Evolutionary conservation across 2,888 invertebrate species (phyloP).

Genomic region (Acrobeloides nanus): DNA sequence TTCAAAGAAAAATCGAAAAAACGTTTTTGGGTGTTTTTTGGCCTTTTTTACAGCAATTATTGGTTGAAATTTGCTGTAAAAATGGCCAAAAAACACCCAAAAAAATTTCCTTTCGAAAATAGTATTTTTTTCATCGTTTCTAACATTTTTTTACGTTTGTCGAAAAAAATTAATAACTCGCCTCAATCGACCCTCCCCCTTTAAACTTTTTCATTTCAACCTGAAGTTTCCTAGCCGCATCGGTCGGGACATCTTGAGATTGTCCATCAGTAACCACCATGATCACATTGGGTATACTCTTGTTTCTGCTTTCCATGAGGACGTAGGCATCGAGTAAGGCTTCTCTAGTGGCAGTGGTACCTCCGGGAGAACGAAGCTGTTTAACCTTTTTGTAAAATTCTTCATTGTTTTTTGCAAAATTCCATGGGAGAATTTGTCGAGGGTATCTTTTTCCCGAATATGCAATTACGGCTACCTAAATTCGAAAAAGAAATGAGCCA

Average conservation of each 20-base stretch:
- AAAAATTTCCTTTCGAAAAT: too few species aligned
- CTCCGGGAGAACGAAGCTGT: conserved; percentile 41
- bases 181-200: too few species aligned
- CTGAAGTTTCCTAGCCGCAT: conserved; percentile 30
- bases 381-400: conserved; percentile 35
- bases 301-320: conserved; percentile 40
- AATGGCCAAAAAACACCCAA: too few species aligned
- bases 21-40: too few species aligned
- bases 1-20: too few species aligned
- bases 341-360: conserved; percentile 45
- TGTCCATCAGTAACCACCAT: conserved; percentile 49
- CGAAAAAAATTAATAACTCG: too few species aligned
- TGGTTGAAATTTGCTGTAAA: too few species aligned
- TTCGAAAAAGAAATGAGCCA: background rate
- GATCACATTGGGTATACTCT: conserved; percentile 37
- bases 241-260: conserved; percentile 39
- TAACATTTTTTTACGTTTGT: too few species aligned
- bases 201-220: too few species aligned
- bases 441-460: conserved; percentile 43
- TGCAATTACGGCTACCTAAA: conserved; percentile 42
- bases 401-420: conserved; percentile 46
- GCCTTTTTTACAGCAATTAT: too few species aligned
- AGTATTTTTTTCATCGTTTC: too few species aligned
- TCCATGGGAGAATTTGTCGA: conserved; percentile 42
- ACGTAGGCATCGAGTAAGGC: conserved; percentile 41